phyloP scores from a whole-genome alignment of 2,113 vertebrate species.

The Podocnemis expansa region DNA sequence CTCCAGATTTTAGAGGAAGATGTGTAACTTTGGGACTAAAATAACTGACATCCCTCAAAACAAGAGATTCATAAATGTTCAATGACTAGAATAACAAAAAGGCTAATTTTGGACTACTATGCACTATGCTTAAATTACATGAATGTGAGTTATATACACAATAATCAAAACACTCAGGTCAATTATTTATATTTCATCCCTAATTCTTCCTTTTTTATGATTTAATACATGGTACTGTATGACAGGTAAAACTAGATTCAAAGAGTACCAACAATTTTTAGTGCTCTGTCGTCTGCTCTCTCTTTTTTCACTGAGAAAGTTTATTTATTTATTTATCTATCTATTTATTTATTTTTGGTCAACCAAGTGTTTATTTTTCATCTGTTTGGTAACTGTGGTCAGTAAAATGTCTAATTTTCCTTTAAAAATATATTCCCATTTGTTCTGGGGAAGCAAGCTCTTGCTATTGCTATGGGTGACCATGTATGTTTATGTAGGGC shows the following conservation, averaged over 20 bases:
- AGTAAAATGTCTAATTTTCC: neutral
- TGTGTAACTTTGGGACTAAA: neutral
- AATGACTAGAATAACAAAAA: neutral
- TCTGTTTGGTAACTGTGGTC: neutral
- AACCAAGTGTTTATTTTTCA: neutral
- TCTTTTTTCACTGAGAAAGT: neutral
- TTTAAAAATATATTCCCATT: neutral
- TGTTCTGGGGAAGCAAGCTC: neutral
- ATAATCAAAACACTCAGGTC: neutral
- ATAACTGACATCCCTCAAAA: neutral
- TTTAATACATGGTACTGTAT: neutral
- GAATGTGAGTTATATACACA: neutral
- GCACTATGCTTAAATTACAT: neutral
- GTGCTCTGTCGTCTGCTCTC: neutral
- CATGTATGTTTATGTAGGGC: neutral
- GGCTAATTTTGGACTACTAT: fast-evolving
- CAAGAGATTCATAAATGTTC: neutral
- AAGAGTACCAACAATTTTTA: too few species aligned
- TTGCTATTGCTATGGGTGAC: neutral
- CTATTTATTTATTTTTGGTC: too few species aligned
- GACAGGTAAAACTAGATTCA: neutral
- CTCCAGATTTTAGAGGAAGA: fast-evolving
- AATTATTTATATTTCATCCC: neutral
- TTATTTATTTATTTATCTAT: too few species aligned
- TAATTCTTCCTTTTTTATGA: neutral